A percentile compares a stretch with the other conserved stretches of the same genome.
Evolutionary conservation across 2,888 invertebrate species (phyloP).

Genomic region (Drosophila suboccidentalis): DNA sequence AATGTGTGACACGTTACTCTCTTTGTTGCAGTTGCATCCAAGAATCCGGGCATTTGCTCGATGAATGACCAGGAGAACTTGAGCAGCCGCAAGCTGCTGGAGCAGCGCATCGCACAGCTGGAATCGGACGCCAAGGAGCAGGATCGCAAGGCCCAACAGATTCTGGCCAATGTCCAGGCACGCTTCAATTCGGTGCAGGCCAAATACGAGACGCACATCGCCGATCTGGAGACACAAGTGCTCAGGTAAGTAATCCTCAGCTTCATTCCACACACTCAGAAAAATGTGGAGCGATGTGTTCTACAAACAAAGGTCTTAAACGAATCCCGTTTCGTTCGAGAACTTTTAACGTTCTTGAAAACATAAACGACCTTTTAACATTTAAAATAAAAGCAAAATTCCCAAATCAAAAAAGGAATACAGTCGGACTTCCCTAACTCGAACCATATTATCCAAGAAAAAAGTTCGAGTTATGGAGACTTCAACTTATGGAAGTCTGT

Average conservation of each 20-base stretch:
- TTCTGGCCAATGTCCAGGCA: slow-evolving; percentile 90
- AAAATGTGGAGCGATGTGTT: too few relatives aligned
- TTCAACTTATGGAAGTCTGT: too few relatives aligned
- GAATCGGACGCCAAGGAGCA: slow-evolving; percentile 91
- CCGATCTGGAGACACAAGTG: slow-evolving; percentile 90
- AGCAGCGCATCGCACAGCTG: slow-evolving; percentile 90
- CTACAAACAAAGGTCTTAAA: too few relatives aligned
- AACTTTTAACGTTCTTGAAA: too few relatives aligned
- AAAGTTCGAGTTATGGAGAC: too few relatives aligned
- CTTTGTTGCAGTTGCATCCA: slow-evolving; percentile 87
- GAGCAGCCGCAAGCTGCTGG: slow-evolving; percentile 86
- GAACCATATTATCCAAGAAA: too few relatives aligned
- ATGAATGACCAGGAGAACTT: slow-evolving; percentile 81
- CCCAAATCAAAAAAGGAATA: too few relatives aligned
- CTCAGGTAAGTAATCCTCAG: slow-evolving; percentile 77
- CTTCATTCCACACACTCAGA: too few relatives aligned
- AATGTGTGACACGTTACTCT: not conserved
- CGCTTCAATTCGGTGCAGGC: slow-evolving; percentile 92
- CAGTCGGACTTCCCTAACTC: too few relatives aligned
- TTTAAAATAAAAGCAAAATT: too few relatives aligned
- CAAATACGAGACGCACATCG: slow-evolving; percentile 91
- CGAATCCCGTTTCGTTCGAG: too few relatives aligned
- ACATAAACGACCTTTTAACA: too few relatives aligned
- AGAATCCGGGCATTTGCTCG: slow-evolving; percentile 85
- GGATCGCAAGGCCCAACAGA: slow-evolving; percentile 90